These are phyloP conservation scores for Apodemia mormo DNA, from an alignment of 2,888 invertebrate genomes.

Conservation along the genomic window DNA sequence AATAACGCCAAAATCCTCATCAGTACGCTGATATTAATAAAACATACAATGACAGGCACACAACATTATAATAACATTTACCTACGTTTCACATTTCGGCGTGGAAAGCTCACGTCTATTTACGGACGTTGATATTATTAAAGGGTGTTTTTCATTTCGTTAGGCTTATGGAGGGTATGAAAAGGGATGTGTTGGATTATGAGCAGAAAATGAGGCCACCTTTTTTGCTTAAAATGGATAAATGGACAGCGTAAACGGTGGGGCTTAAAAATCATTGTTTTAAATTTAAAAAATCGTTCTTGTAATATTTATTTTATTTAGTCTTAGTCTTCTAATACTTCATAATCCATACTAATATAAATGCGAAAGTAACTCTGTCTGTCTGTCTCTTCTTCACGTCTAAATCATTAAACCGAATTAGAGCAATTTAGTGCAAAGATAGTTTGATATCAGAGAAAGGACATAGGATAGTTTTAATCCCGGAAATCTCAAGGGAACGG, in stretches of 20 bases:
- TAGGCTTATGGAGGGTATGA: slow-evolving; percentile 27
- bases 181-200: slow-evolving; percentile 27
- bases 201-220: slow-evolving; percentile 14
- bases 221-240: slow-evolving; percentile 6
- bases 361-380: too few relatives aligned
- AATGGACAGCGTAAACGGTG: background rate
- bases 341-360: too few relatives aligned
- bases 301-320: background rate
- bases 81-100: slow-evolving; percentile 11
- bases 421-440: too few relatives aligned
- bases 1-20: too few relatives aligned
- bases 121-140: slow-evolving; percentile 18
- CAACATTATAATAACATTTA: slow-evolving; percentile 5
- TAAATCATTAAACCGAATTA: too few relatives aligned
- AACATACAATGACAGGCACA: background rate
- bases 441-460: too few relatives aligned
- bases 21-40: background rate
- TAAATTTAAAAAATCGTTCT: background rate
- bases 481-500: too few relatives aligned
- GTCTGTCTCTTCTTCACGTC: too few relatives aligned
- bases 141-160: slow-evolving; percentile 30
- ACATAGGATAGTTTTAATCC: too few relatives aligned
- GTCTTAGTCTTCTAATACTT: too few relatives aligned
- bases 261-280: slow-evolving; percentile 4
- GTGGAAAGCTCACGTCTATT: slow-evolving; percentile 7